Evolutionary conservation across 23 tunicate genomes (phyloP), one percentile per base, ranked within the genome.

Genomic region (Oikopleura albicans): DNA sequence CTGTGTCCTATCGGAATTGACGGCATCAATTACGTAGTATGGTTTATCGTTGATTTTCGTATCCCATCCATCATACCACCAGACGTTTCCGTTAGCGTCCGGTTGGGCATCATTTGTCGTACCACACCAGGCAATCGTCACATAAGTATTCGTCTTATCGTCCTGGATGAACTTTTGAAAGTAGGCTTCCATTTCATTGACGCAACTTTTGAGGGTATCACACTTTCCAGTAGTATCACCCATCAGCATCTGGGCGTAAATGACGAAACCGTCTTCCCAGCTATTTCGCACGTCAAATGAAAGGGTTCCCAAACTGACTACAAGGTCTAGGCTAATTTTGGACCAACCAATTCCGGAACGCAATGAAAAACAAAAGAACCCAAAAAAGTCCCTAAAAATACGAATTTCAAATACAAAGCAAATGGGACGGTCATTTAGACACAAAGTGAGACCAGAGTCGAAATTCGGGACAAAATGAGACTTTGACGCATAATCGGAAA

Each of bases 1-100:
- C 12, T 49, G 22, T 49, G 63, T 49, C 63, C 16, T 8, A 49
- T 22, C 63, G 12, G 63, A 49, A 12, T 22, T 22, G 63, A 49
- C 4, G 37, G 79, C 33, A 29, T 71, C 79, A 37, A 71, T 37
- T 34, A 71, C 79, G 37, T 71, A 71, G 79, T 71, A 71, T 22
- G 79, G 79, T 29, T 71, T 71, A 29, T 71, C 79, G 37, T 71
- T 71, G 33, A 2, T 4, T 71, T 4, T 4, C 28, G 28, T 29
- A 71, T 71, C 79, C 79, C 79, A 71, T 27, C 79, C 37, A 71
- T 71, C 79, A 29, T 71, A 71, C 79, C 79, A 71, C 33, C 33
- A 16, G 37, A 71, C 79, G 79, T 71, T 71, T 2, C 79, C 79
- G 79, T 71, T 16, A 37, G 35, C 35, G 37, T 71, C 79, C 4